These are phyloP conservation scores for Bombyx huttoni DNA, from an alignment of 2,888 invertebrate genomes.

Conservation along the genomic window DNA sequence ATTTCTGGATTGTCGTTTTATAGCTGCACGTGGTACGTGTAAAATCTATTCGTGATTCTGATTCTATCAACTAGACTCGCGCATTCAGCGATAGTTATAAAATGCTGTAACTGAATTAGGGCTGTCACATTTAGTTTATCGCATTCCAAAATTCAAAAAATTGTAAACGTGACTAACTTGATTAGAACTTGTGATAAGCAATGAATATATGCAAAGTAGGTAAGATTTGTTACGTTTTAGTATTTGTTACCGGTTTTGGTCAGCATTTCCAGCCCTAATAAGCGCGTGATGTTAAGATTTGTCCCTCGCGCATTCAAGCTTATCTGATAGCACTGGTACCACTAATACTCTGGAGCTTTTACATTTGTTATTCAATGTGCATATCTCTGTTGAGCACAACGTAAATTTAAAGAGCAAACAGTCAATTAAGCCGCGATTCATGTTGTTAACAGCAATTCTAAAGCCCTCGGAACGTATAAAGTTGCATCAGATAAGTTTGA, in stretches of 20 bases:
- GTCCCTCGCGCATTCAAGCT: conserved; percentile 3
- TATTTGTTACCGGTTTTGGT: neutral
- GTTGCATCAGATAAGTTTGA: neutral
- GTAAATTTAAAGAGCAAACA: neutral
- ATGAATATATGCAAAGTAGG: too few species aligned
- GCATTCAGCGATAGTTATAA: conserved; percentile 33
- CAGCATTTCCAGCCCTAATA: neutral
- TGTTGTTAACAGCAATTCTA: neutral
- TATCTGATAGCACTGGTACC: neutral
- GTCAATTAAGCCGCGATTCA: neutral
- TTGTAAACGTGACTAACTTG: neutral
- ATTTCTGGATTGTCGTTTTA: conserved; percentile 1
- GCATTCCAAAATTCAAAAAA: neutral
- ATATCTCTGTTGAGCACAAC: neutral
- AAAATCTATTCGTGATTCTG: conserved; percentile 34
- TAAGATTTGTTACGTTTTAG: neutral
- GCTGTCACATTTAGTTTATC: neutral
- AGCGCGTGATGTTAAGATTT: conserved; percentile 9
- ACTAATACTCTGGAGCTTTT: neutral
- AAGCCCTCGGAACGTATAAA: neutral
- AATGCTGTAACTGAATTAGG: conserved; percentile 10
- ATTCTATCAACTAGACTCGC: conserved; percentile 38
- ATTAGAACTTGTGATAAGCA: too few species aligned
- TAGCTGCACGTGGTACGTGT: conserved; percentile 3
- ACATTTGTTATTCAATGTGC: neutral